Base-by-base conservation (phyloP, 2,888 invertebrate genomes). In the Daptonema setosum region DNA sequence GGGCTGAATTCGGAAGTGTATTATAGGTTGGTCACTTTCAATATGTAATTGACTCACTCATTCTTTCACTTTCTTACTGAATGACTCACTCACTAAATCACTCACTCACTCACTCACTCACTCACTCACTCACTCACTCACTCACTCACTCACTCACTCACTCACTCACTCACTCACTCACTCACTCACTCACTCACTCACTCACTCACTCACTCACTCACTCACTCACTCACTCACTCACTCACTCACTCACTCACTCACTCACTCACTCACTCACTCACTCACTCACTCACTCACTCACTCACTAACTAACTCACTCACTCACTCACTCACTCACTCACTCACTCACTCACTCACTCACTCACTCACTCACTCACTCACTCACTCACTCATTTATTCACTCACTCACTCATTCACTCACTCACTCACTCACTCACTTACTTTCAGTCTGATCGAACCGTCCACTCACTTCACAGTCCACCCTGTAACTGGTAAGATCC, bases 1-100 rank as follows among this genome's bases (percentile, higher is more conserved):
- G 95, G 93, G 1, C 78, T 87, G 65, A 95, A 95, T 72, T 90
- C 91, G 1, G 88, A 93, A 75, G 86, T 95, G 65, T 93, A 93
- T 75, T 95, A 91, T 75, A 88, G 87, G 71, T 81, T 95, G 66
- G 58, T 58, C 17, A 29, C 17, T 3, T 45, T n/a, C n/a, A n/a
- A n/a, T n/a, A n/a, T n/a, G n/a, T n/a, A 35, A 35, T 35, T 11
- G 17, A 11, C 35, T 35, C 8, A 35, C 8, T 17, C 35, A 35
- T 35, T 35, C 35, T 8, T 17, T 11, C 35, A 17, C 35, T 11
- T 35, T 35, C 35, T 11, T 11, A 35, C 11, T 17, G 17, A 35
- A 11, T 35, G 11, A 35, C 8, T 35, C n/a, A n/a, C n/a, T n/a
- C n/a, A n/a, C n/a, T n/a, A n/a, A n/a, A n/a, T n/a, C n/a, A n/a